phyloP scores from a whole-genome alignment of 2,888 invertebrate genomes.

The Aspidiotus rigidus region DNA sequence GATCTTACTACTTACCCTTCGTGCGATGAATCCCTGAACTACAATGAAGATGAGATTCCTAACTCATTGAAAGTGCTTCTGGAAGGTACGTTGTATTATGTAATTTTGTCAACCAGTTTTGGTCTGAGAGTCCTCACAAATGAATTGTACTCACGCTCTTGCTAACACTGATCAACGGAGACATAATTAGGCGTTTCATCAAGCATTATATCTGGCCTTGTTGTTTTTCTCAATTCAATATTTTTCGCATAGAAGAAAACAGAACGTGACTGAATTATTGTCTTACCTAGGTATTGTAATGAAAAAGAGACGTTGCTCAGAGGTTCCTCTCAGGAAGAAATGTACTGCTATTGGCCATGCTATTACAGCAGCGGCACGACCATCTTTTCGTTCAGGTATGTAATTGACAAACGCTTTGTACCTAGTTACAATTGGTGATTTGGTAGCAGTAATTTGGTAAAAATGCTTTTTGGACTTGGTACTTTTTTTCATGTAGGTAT shows the following conservation, averaged over 20 bases:
- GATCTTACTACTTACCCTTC: slow-evolving; percentile 39
- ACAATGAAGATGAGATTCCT: slow-evolving; percentile 32
- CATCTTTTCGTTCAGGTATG: not conserved
- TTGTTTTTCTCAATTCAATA: not conserved
- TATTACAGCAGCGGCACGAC: not conserved
- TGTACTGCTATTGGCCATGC: not conserved
- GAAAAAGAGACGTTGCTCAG: not conserved
- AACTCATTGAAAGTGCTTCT: not conserved
- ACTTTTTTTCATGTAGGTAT: too few species aligned
- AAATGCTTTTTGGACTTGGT: too few species aligned
- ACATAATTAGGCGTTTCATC: not conserved
- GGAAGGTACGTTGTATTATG: not conserved
- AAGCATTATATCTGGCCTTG: not conserved
- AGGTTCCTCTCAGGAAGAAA: not conserved
- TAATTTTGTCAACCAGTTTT: not conserved
- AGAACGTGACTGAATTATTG: not conserved
- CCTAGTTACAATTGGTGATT: too few species aligned
- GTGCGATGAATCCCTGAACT: slow-evolving; percentile 38
- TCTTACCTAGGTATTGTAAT: not conserved
- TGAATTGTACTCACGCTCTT: too few species aligned
- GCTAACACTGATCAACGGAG: too few species aligned
- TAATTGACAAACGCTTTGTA: too few species aligned
- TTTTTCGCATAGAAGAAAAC: not conserved
- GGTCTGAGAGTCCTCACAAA: too few species aligned
- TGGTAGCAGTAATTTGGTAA: too few species aligned